A percentile compares a stretch with the other conserved stretches of the same genome.
Conservation (phyloP, 2,113 vertebrate genomes). For the Ciconia stormi region DNA sequence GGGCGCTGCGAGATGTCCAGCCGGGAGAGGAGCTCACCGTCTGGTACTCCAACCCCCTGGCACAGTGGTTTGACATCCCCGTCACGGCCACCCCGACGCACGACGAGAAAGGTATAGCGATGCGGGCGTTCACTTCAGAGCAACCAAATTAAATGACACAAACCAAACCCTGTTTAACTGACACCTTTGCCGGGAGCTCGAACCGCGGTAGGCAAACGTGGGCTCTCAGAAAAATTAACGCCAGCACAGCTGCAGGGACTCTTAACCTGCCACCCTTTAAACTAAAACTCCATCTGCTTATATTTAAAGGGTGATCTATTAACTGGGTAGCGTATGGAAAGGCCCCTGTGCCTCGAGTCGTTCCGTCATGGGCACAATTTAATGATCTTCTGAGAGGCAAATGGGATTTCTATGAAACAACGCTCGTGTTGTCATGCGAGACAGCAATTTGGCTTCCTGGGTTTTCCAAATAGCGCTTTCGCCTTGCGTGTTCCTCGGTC, state of each 20-base stretch:
- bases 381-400: constrained; percentile 10
- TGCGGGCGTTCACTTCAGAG: background rate
- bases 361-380: background rate
- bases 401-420: background rate
- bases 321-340: background rate
- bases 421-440: background rate
- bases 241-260: background rate
- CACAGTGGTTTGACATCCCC: constrained; percentile 95
- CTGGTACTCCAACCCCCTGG: constrained; percentile 94
- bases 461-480: background rate
- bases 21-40: constrained; percentile 93
- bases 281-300: constrained; percentile 9
- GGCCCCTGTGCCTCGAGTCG: background rate
- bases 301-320: constrained; percentile 40
- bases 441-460: background rate
- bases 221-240: background rate
- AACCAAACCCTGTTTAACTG: background rate
- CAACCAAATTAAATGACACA: background rate
- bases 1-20: constrained; percentile 88
- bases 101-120: constrained; percentile 97
- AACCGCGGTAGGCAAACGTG: background rate
- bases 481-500: background rate
- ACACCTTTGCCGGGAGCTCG: background rate
- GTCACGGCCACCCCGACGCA: constrained; percentile 94
- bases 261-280: background rate